These are phyloP conservation scores for Leptobrachium leishanense DNA, from an alignment of 2,113 vertebrate species.

Conservation along the genomic window DNA sequence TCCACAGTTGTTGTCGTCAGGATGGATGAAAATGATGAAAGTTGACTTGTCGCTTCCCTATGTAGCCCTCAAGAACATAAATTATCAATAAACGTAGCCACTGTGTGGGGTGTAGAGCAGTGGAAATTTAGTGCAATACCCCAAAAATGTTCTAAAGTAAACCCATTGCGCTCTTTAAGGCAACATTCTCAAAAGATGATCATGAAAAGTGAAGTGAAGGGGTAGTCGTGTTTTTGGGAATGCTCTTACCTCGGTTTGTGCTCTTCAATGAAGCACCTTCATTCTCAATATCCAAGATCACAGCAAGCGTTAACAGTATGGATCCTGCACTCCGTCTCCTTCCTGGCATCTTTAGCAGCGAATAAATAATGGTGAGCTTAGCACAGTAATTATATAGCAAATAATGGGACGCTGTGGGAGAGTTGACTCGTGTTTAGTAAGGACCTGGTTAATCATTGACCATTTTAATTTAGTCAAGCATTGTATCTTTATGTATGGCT, in stretches of 20 bases:
- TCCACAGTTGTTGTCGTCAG: too few species aligned
- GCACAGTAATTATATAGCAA: constrained; percentile 52
- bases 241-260: constrained; percentile 61
- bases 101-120: too few species aligned
- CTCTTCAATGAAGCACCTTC: constrained; percentile 17
- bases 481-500: constrained; percentile 35
- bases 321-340: constrained; percentile 15
- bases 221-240: background rate
- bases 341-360: constrained; percentile 56
- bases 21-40: too few species aligned
- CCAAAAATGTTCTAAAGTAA: too few species aligned
- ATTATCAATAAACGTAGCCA: too few species aligned
- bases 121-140: too few species aligned
- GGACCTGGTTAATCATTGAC: constrained; percentile 69
- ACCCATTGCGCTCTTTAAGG: too few species aligned
- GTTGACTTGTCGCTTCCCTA: too few species aligned
- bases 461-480: constrained; percentile 30
- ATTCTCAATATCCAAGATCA: constrained; percentile 55
- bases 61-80: too few species aligned
- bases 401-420: constrained; percentile 32
- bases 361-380: constrained; percentile 19
- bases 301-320: constrained; percentile 57
- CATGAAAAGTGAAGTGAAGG: too few species aligned
- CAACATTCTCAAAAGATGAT: too few species aligned
- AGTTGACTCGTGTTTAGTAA: constrained; percentile 48